These are phyloP conservation scores for Acanthosoma haemorrhoidale DNA, from an alignment of 2,888 invertebrate genomes.

Conservation along the genomic window DNA sequence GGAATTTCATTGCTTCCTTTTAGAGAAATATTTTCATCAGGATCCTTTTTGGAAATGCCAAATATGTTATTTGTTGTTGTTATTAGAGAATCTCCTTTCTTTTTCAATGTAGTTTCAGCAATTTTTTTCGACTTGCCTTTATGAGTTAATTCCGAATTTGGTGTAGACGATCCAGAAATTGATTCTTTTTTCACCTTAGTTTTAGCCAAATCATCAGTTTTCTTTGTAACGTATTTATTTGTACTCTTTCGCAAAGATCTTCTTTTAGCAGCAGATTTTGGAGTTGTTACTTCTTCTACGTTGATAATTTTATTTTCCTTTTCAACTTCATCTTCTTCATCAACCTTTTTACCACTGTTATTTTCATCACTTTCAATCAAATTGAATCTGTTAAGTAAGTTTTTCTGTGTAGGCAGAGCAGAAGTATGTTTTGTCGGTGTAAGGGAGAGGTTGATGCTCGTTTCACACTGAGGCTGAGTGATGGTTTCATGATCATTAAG, in stretches of 20 bases:
- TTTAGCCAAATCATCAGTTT: neutral
- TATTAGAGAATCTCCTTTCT: neutral
- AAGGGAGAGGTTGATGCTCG: neutral
- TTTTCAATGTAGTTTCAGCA: neutral
- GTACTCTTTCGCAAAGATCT: constrained; percentile 5
- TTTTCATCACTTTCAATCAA: neutral
- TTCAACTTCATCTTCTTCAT: constrained; percentile 13
- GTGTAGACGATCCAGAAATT: neutral
- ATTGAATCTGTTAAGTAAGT: constrained; percentile 1
- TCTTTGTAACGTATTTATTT: neutral
- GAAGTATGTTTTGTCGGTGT: constrained; percentile 11
- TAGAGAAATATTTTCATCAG: neutral
- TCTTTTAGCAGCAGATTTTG: neutral
- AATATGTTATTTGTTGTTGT: no score
- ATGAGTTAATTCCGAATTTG: neutral
- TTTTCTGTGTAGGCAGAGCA: neutral
- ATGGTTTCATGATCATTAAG: constrained; percentile 12
- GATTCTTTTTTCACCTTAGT: constrained; percentile 5
- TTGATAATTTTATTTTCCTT: constrained; percentile 25
- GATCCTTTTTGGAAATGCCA: no score
- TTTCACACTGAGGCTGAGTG: neutral
- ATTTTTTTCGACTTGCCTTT: neutral
- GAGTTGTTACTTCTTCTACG: neutral
- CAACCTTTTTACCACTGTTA: neutral
- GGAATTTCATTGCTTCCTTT: neutral